Percentiles rank a stretch among this genome's conserved stretches.
Conservation (phyloP, 2,888 invertebrate species). For the Pherbina coryleti region DNA sequence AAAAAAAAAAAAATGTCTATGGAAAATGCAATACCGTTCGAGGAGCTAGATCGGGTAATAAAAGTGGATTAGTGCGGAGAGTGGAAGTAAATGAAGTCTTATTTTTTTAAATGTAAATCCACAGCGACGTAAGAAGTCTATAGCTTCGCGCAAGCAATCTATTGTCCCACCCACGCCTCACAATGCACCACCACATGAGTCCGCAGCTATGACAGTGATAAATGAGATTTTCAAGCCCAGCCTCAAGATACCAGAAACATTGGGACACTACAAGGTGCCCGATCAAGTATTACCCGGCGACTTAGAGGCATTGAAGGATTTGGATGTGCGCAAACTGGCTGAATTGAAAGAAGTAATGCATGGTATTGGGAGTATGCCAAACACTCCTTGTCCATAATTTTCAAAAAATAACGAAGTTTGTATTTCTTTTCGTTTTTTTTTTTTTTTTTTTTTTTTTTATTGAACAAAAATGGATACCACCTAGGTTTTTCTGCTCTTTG, state of each 20-base stretch:
- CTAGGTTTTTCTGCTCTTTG: slow-evolving; percentile 76
- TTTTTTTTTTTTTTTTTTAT: too few relatives aligned
- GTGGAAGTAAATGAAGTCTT: not conserved
- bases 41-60: slow-evolving; percentile 65
- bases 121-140: slow-evolving; percentile 62
- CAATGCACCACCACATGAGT: slow-evolving; percentile 55
- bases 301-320: slow-evolving; percentile 72
- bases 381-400: too few relatives aligned
- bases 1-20: slow-evolving; percentile 57
- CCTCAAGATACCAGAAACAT: slow-evolving; percentile 63
- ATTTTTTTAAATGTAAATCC: slow-evolving; percentile 32
- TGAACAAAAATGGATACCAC: too few relatives aligned
- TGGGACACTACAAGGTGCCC: slow-evolving; percentile 64
- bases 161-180: slow-evolving; percentile 51
- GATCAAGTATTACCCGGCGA: slow-evolving; percentile 63
- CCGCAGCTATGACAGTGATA: slow-evolving; percentile 66
- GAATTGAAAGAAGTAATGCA: slow-evolving; percentile 75
- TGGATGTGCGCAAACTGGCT: slow-evolving; percentile 74
- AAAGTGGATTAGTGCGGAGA: not conserved
- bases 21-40: slow-evolving; percentile 63
- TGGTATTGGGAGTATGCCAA: not conserved
- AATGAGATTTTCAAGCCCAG: slow-evolving; percentile 68
- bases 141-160: slow-evolving; percentile 59
- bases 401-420: too few relatives aligned
- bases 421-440: too few relatives aligned